These are phyloP conservation scores for Montifringilla adamsi DNA, from an alignment of 2,113 vertebrate species.

Conservation along the genomic window DNA sequence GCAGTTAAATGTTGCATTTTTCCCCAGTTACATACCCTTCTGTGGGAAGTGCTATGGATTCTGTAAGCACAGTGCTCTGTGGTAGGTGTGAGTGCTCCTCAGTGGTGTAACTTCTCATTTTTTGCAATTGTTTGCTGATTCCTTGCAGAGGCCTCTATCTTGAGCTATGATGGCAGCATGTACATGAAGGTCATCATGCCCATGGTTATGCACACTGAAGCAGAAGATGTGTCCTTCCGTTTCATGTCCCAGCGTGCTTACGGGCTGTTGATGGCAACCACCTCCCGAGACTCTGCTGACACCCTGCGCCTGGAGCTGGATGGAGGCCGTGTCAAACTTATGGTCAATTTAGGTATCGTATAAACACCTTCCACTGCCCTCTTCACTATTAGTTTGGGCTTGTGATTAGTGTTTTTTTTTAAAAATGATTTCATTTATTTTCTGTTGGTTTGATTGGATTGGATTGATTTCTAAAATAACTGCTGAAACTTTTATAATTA, in stretches of 20 bases:
- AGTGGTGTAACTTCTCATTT: not conserved
- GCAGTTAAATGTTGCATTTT: not conserved
- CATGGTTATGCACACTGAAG: constrained; percentile 91
- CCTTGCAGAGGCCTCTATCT: constrained; percentile 88
- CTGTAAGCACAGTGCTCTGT: not conserved
- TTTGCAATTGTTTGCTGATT: not conserved
- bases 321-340: constrained; percentile 92
- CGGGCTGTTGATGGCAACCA: constrained; percentile 92
- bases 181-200: constrained; percentile 97
- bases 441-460: constrained; percentile 69
- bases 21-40: not conserved
- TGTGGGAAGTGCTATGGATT: not conserved
- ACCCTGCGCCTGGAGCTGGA: constrained; percentile 93
- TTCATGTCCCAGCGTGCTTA: constrained; percentile 96
- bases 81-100: not conserved
- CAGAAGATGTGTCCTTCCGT: constrained; percentile 94
- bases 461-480: constrained; percentile 66
- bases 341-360: constrained; percentile 98
- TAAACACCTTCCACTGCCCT: constrained; percentile 44
- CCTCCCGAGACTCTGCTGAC: constrained; percentile 91
- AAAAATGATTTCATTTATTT: not conserved
- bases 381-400: constrained; percentile 68
- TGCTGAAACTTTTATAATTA: constrained; percentile 58
- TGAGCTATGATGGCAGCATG: constrained; percentile 97
- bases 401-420: constrained; percentile 60